phyloP scores from a whole-genome alignment of 2,888 invertebrate species.

The Dynastes tityus region DNA sequence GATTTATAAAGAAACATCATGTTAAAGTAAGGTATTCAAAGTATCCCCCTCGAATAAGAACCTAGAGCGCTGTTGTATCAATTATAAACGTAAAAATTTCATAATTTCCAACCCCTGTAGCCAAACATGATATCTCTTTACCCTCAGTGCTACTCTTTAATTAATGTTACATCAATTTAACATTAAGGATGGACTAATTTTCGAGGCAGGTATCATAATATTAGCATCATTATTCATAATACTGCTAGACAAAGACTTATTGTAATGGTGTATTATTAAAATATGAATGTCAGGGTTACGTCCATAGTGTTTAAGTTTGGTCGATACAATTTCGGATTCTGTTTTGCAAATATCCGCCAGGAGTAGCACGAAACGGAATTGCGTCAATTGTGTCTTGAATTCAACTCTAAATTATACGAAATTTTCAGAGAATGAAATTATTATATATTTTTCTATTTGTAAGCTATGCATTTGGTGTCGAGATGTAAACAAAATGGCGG shows the following conservation, averaged over 20 bases:
- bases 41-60: too few relatives aligned
- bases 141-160: slow-evolving; percentile 3
- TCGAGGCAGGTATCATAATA: slow-evolving; percentile 18
- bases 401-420: too few relatives aligned
- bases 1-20: neutral
- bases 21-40: too few relatives aligned
- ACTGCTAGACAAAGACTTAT: slow-evolving; percentile 25
- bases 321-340: slow-evolving; percentile 10
- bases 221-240: slow-evolving; percentile 32
- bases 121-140: slow-evolving; percentile 7
- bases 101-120: neutral
- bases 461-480: too few relatives aligned
- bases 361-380: neutral
- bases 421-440: too few relatives aligned
- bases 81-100: neutral
- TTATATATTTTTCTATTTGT: too few relatives aligned
- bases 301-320: neutral
- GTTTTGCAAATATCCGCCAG: neutral
- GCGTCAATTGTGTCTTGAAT: too few relatives aligned
- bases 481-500: too few relatives aligned
- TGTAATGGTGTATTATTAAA: slow-evolving; percentile 33
- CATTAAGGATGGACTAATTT: neutral
- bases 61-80: neutral
- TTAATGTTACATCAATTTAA: slow-evolving; percentile 34
- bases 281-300: slow-evolving; percentile 2